Base-by-base conservation (phyloP, 2,888 invertebrate species). In the Diarsia mendica region DNA sequence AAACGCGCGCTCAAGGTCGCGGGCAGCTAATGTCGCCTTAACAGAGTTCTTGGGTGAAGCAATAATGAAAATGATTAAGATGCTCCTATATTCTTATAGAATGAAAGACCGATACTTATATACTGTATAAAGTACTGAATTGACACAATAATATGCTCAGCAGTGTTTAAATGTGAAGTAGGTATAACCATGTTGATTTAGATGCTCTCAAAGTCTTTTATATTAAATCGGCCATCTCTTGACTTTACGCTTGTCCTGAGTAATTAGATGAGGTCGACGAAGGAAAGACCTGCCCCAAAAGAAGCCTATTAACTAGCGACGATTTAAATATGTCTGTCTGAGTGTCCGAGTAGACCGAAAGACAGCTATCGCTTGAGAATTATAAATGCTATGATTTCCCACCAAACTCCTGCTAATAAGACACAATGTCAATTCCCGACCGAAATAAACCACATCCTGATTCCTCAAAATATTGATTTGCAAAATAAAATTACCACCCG, bases 401-500 rank as follows among this genome's bases (percentile, higher is more conserved):
- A 60, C 33, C 3, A 48, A 55, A 49, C 0, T 15, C 0, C 20
- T 23, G 60, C 28, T 72, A 75, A 70, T 60, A 70, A 67, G 67
- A 51, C 33, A 18, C 60, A 20, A 28, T 28, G 53, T 48, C 33
- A 72, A 69, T 28, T 44, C 8, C n/a, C 18, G 46, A 60, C 39
- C 61, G 33, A 65, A 69, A 72, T 28, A 13, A 64, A 44, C 44
- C 28, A 61, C 44, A 44, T 28, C 39, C 70, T 49, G 48, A 63
- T 44, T 72, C 46, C 18, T 64, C 55, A 71, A 63, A 80, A 79
- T 63, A 64, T 51, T 76, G 69, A 81, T 67, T 68, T 65, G 33
- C 33, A 48, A 71, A 70, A 77, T 82, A 33, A 72, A 70, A 78
- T 64, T 70, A 28, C 75, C 69, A 79, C 83, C 72, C 69, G 85